These are phyloP conservation scores for Nothocercus julius DNA, from an alignment of 2,113 vertebrate species.

Conservation along the genomic window DNA sequence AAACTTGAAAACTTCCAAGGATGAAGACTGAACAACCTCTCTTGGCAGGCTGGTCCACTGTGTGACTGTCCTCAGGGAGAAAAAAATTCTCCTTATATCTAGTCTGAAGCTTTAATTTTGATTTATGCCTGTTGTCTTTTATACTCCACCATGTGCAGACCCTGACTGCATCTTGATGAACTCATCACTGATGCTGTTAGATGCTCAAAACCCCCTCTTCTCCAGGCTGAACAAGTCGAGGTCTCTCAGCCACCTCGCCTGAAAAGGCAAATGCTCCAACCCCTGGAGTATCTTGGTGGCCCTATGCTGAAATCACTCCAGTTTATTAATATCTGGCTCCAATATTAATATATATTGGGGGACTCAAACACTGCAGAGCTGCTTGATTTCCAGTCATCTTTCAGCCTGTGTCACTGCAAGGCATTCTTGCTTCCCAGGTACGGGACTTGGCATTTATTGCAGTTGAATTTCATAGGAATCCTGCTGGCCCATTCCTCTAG, in stretches of 20 bases:
- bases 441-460: neutral
- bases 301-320: neutral
- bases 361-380: neutral
- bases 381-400: neutral
- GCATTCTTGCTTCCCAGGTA: neutral
- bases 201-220: neutral
- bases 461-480: neutral
- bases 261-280: neutral
- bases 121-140: neutral
- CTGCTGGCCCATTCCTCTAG: neutral
- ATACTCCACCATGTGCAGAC: neutral
- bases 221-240: neutral
- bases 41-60: neutral
- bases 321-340: neutral
- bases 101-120: neutral
- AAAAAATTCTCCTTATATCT: neutral
- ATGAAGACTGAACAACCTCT: neutral
- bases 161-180: neutral
- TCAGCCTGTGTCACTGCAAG: neutral
- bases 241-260: neutral
- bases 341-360: too few relatives aligned
- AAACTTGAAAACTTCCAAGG: neutral
- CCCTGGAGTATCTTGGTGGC: neutral
- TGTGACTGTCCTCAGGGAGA: neutral
- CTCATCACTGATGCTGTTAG: neutral